Evolutionary conservation across 2,888 invertebrate species (phyloP).

Genomic region (Platypus cylindrus): DNA sequence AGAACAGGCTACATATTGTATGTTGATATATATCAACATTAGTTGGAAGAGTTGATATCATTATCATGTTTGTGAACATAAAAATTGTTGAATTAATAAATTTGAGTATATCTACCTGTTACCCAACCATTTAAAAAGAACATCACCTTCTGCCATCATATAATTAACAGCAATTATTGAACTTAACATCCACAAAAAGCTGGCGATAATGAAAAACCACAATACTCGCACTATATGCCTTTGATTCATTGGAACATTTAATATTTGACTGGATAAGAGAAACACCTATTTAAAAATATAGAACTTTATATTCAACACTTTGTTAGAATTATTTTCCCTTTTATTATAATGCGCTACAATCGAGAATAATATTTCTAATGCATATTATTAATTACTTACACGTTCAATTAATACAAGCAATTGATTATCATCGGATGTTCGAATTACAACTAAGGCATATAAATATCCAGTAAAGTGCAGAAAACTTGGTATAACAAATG

Average conservation of each 20-base stretch:
- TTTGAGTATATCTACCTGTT: constrained; percentile 37
- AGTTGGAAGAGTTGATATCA: no score
- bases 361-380: neutral
- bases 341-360: neutral
- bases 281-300: no score
- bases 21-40: no score
- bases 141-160: constrained; percentile 49
- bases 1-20: neutral
- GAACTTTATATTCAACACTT: no score
- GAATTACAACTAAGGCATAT: constrained; percentile 59
- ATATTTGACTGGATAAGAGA: constrained; percentile 55
- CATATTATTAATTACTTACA: no score
- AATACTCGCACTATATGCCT: constrained; percentile 54
- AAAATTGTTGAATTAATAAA: no score
- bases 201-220: constrained; percentile 59
- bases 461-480: constrained; percentile 62
- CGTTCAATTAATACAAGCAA: constrained; percentile 72
- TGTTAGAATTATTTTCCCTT: no score
- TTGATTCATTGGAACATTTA: constrained; percentile 53
- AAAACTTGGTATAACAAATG: constrained; percentile 59
- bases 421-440: constrained; percentile 69
- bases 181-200: constrained; percentile 56
- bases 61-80: no score
- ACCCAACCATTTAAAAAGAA: constrained; percentile 53
- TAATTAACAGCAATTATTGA: constrained; percentile 52